Base-by-base conservation (phyloP, 1,140 invertebrate species). In the Vanessa tameamea region DNA sequence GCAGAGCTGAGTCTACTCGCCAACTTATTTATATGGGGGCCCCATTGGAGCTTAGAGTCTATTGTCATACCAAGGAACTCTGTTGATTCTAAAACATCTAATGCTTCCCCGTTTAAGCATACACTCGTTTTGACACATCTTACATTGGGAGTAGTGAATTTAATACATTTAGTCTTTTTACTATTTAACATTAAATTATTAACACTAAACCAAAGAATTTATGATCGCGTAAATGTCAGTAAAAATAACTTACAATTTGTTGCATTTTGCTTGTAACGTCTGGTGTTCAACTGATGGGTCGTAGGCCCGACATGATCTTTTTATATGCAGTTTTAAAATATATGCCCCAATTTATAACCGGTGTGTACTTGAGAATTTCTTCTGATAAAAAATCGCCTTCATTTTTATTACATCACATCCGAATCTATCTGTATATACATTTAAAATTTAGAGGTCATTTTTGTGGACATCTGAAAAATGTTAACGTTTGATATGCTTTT, bases 241-340 rank as follows among this genome's bases (percentile, higher is more conserved):
- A 15, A 23, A 55, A 59, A 37, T n/a, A 59, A 59, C 83, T 84
- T 78, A 84, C 83, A 73, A 79, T 70, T 63, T 73, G 78, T 64
- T 81, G 66, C 83, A 84, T 84, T 79, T 78, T 82, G 73, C 66
- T 48, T 76, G 61, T 78, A 13, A 72, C 69, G 76, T 71, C 68
- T 76, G 57, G 57, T 47, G 23, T 64, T 23, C 64, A 73, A 85
- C 83, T 85, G 83, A 83, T 85, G 79, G 43, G 64, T 63, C 47
- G 53, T 26, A 37, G 64, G 67, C 61, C 53, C 66, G 48, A 15
- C 14, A 13, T 47, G 72, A 75, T 72, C 76, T 77, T 85, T 85
- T 79, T 85, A 85, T 85, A 85, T 79, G 65, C 61, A 65, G 75
- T 69, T 78, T 67, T 69, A 78, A 83, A 80, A 79, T 78, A 76